A percentile compares a stretch with the other conserved stretches of the same genome.
These are phyloP conservation scores for Caenorhabditis macrosperma DNA, from an alignment of 2,888 invertebrate genomes.

Conservation along the genomic window DNA sequence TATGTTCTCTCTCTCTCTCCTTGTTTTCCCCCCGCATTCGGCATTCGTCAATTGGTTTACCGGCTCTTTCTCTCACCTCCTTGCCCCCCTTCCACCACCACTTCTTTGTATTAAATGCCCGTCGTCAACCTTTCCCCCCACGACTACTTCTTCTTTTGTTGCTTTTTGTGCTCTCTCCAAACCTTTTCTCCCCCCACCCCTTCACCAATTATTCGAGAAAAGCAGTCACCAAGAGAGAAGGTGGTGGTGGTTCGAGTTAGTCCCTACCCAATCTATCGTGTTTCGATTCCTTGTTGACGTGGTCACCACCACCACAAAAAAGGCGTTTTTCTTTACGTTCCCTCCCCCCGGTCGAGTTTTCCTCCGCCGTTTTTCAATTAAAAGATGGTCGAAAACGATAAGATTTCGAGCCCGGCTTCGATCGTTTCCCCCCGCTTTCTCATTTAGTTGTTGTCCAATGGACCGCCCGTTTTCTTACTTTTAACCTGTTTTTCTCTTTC, in stretches of 20 bases:
- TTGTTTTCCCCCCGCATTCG: not conserved
- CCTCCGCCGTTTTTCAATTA: not conserved
- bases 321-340: too few relatives aligned
- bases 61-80: conserved; percentile 3
- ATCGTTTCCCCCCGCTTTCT: conserved; percentile 18
- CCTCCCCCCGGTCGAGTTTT: conserved; percentile 8
- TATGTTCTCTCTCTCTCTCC: not conserved
- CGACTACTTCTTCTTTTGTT: conserved; percentile 4
- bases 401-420: not conserved
- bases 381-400: not conserved
- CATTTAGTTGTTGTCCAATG: too few relatives aligned
- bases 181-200: not conserved
- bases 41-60: conserved; percentile 44
- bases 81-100: not conserved
- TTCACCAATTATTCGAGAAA: conserved; percentile 24
- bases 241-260: too few relatives aligned
- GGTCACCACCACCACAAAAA: too few relatives aligned
- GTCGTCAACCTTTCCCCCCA: conserved; percentile 17
- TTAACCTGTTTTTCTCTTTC: too few relatives aligned
- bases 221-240: not conserved
- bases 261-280: too few relatives aligned
- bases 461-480: too few relatives aligned
- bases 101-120: conserved; percentile 7
- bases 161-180: not conserved
- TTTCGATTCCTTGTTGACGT: too few relatives aligned